A percentile compares a stretch with the other conserved stretches of the same genome.
phyloP scores from a whole-genome alignment of 2,113 vertebrate species.

The Arizona elegans region DNA sequence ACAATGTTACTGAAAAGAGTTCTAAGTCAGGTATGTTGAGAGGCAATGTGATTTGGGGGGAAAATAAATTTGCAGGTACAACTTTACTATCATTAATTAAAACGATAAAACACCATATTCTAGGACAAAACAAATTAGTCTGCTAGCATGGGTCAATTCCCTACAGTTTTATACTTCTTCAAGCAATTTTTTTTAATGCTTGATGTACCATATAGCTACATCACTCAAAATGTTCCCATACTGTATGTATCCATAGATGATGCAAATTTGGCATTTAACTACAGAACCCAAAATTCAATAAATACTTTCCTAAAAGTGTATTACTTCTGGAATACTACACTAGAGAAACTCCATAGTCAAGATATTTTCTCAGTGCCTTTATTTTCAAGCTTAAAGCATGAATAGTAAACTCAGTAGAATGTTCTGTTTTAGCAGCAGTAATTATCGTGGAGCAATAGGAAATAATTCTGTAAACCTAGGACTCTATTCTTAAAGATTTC shows the following conservation, averaged over 20 bases:
- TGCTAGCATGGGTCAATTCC: neutral
- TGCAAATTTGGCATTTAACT: neutral
- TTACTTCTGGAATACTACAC: neutral
- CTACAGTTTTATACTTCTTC: neutral
- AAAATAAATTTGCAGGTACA: neutral
- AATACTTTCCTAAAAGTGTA: too few species aligned
- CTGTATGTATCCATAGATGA: neutral
- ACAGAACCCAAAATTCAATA: neutral
- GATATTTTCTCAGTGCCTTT: neutral
- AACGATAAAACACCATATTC: conserved; percentile 4
- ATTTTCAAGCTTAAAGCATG: neutral
- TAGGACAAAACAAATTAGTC: neutral
- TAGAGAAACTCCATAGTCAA: neutral
- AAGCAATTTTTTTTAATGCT: neutral
- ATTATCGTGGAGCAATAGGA: neutral
- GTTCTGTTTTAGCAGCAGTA: neutral
- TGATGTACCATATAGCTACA: neutral
- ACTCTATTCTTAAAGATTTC: neutral
- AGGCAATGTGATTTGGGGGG: neutral
- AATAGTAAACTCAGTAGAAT: neutral
- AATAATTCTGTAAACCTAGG: neutral
- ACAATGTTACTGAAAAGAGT: neutral
- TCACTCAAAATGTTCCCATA: neutral
- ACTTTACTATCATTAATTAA: neutral
- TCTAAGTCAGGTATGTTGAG: neutral